A percentile compares a stretch with the other conserved stretches of the same genome.
These are phyloP conservation scores for Motacilla tschutschensis DNA, from an alignment of 2,113 vertebrate genomes.

Conservation along the genomic window DNA sequence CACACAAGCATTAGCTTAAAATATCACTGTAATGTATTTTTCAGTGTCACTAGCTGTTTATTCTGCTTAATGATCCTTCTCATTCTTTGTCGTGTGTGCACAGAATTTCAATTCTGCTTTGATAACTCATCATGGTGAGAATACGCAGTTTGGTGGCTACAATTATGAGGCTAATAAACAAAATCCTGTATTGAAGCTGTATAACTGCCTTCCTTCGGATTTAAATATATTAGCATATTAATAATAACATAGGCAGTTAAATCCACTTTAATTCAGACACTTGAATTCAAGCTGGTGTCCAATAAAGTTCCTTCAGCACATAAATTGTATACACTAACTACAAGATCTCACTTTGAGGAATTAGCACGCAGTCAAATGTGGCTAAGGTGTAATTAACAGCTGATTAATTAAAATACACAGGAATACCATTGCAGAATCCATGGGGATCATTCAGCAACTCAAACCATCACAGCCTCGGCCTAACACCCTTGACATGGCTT, in stretches of 20 bases:
- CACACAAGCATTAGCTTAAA: constrained; percentile 49
- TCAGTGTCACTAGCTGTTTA: constrained; percentile 39
- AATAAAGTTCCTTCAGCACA: neutral
- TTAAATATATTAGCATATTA: neutral
- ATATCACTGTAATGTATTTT: constrained; percentile 40
- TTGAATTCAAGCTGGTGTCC: neutral
- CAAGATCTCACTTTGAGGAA: neutral
- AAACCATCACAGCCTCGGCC: neutral
- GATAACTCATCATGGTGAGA: neutral
- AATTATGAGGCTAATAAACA: neutral
- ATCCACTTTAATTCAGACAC: neutral
- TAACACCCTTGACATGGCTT: neutral
- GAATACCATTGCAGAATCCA: neutral
- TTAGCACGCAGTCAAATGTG: neutral
- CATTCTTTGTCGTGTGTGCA: neutral
- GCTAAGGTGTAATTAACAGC: neutral
- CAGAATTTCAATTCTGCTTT: constrained; percentile 12
- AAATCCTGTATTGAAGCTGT: neutral
- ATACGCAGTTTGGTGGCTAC: neutral
- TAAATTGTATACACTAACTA: neutral
- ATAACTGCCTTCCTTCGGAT: neutral
- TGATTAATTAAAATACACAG: neutral
- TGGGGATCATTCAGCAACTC: neutral
- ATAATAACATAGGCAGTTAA: neutral
- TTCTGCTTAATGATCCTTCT: constrained; percentile 34